A percentile compares a stretch with the other conserved stretches of the same genome.
These are phyloP conservation scores for Apolygus lucorum DNA, from an alignment of 1,140 invertebrate species.

Conservation along the genomic window DNA sequence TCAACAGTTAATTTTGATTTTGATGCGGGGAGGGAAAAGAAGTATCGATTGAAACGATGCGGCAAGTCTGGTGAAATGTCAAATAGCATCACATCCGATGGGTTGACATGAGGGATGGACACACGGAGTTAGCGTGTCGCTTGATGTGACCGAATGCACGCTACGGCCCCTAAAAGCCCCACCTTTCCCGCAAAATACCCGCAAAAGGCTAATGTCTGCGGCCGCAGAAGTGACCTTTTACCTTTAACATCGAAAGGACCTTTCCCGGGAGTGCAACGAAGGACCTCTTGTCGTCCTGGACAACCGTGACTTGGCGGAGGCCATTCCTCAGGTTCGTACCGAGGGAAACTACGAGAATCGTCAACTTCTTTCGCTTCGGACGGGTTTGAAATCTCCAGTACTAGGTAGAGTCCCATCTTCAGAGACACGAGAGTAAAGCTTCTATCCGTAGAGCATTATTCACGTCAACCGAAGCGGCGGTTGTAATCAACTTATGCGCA, in stretches of 20 bases:
- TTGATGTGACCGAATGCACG: neutral
- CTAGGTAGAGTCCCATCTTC: neutral
- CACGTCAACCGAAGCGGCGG: neutral
- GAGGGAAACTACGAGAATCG: too few relatives aligned
- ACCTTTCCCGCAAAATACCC: neutral
- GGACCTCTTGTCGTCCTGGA: neutral
- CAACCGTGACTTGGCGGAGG: neutral
- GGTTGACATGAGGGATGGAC: conserved; percentile 10
- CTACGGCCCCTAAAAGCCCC: neutral
- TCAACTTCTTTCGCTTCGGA: neutral
- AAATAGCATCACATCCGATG: neutral
- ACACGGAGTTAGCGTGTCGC: conserved; percentile 8
- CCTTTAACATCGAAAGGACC: neutral
- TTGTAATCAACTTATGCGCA: conserved; percentile 5
- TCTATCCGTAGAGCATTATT: neutral
- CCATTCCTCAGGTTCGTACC: neutral
- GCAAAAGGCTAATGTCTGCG: neutral
- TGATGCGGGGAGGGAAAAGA: too few relatives aligned
- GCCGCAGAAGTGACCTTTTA: neutral
- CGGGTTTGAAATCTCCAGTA: neutral
- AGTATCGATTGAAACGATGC: neutral
- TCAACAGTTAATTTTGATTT: too few relatives aligned
- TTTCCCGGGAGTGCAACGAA: neutral
- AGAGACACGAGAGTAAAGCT: too few relatives aligned
- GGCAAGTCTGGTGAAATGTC: conserved; percentile 10